Percentiles rank a stretch among this genome's conserved stretches.
Evolutionary conservation across 2,888 invertebrate species (phyloP).

Genomic region (Diaphora mendica): DNA sequence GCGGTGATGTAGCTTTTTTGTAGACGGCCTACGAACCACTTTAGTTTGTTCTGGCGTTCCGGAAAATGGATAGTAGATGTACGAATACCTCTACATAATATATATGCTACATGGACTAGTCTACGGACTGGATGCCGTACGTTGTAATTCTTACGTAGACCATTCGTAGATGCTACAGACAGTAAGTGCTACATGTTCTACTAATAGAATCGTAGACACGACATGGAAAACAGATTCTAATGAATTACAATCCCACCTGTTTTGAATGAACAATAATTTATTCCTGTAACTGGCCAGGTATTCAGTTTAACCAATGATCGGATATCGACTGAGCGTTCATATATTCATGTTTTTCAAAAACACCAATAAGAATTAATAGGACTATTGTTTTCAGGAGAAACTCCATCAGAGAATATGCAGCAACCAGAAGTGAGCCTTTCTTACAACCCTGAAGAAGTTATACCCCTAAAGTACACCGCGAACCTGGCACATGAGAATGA

Average conservation of each 20-base stretch:
- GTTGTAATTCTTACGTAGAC: not conserved
- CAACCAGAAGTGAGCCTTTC: conserved; percentile 90
- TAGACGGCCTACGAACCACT: not conserved
- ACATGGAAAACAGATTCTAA: not conserved
- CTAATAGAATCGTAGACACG: not conserved
- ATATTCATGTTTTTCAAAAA: not conserved
- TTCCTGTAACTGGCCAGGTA: too few species aligned
- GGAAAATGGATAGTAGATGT: not conserved
- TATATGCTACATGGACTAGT: not conserved
- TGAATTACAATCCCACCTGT: too few species aligned
- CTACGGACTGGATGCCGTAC: not conserved
- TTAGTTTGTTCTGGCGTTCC: not conserved
- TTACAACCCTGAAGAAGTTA: conserved; percentile 92
- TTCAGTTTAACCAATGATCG: too few species aligned
- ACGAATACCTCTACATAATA: not conserved
- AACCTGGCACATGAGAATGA: conserved; percentile 79
- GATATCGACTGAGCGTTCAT: too few species aligned
- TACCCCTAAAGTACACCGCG: conserved; percentile 82
- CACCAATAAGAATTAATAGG: not conserved
- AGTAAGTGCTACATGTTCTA: not conserved
- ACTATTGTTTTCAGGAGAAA: conserved; percentile 65
- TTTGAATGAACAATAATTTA: too few species aligned
- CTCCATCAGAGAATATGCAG: conserved; percentile 75
- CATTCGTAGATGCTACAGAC: not conserved
- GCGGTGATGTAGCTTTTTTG: not conserved